phyloP scores from a whole-genome alignment of 2,888 invertebrate species.

The Torymus aiolomorphi region DNA sequence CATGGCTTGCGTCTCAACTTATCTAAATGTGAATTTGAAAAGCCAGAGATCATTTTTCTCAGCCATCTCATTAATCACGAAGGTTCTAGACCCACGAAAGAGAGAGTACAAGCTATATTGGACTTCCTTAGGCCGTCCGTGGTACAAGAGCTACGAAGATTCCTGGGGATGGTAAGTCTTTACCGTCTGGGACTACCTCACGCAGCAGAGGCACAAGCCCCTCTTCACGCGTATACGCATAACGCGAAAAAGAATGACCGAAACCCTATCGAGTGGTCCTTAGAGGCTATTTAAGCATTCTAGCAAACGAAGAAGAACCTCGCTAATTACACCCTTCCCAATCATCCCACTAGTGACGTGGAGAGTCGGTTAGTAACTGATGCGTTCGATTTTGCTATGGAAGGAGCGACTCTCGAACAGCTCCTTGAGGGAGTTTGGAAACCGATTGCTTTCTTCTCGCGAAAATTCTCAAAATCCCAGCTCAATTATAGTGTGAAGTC shows the following conservation, averaged over 20 bases:
- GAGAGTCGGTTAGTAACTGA: too few species aligned
- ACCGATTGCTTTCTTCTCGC: too few species aligned
- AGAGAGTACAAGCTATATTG: conserved; percentile 65
- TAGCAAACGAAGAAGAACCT: conserved; percentile 35
- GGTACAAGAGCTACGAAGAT: conserved; percentile 65
- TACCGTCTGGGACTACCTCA: conserved; percentile 68
- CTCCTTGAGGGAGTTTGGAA: too few species aligned
- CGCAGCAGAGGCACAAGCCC: conserved; percentile 62
- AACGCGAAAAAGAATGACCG: conserved; percentile 55
- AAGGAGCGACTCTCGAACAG: too few species aligned
- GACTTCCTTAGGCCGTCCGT: conserved; percentile 62
- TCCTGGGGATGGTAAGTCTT: conserved; percentile 71
- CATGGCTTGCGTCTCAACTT: conserved; percentile 48
- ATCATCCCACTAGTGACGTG: too few species aligned
- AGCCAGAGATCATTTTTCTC: conserved; percentile 61
- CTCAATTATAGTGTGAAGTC: too few species aligned
- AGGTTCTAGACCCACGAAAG: too few species aligned
- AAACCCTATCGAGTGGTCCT: conserved; percentile 34
- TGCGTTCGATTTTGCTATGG: too few species aligned
- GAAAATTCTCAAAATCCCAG: too few species aligned
- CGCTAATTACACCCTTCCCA: too few species aligned
- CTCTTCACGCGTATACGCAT: conserved; percentile 40
- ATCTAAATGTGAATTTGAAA: conserved; percentile 66
- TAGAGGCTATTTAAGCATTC: conserved; percentile 49
- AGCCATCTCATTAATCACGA: too few species aligned